A percentile compares a stretch with the other conserved stretches of the same genome.
These are phyloP conservation scores for Torymus auratus DNA, from an alignment of 2,888 invertebrate genomes.

Conservation along the genomic window DNA sequence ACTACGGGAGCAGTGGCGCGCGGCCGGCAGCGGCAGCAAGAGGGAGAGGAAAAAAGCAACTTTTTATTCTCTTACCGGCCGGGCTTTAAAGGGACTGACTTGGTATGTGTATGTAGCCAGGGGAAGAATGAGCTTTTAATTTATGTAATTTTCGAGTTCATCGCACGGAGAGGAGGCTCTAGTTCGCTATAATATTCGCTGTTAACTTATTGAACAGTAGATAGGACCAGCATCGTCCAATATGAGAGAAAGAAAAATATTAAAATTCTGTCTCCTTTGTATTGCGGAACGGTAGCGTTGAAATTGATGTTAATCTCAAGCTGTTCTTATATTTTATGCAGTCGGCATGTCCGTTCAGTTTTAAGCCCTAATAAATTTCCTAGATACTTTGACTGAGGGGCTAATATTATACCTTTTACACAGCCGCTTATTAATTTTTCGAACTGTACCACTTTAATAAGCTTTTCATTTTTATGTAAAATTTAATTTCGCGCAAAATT, in stretches of 20 bases:
- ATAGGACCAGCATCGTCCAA: background rate
- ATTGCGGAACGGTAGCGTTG: constrained; percentile 3
- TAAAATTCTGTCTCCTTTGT: constrained; percentile 9
- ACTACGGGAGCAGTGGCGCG: background rate
- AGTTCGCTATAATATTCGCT: too few species aligned
- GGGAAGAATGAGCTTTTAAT: background rate
- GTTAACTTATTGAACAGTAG: too few species aligned
- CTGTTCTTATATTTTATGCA: constrained; percentile 19
- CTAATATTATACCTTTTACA: constrained; percentile 1
- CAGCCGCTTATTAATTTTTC: background rate
- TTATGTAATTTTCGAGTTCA: background rate
- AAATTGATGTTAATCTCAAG: constrained; percentile 24
- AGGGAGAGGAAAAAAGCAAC: background rate
- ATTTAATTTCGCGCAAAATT: too few species aligned
- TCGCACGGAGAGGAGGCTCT: background rate
- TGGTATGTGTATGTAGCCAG: background rate
- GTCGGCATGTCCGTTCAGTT: background rate
- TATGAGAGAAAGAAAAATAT: background rate
- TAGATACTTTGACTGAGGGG: constrained; percentile 21
- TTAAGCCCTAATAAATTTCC: constrained; percentile 20
- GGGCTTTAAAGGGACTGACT: background rate
- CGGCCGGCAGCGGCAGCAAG: background rate
- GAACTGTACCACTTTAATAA: too few species aligned
- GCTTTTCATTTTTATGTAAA: too few species aligned
- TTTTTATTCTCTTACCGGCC: constrained; percentile 6